Evolutionary conservation across 2,888 invertebrate genomes (phyloP).

Genomic region (Parthenolecanium corni): DNA sequence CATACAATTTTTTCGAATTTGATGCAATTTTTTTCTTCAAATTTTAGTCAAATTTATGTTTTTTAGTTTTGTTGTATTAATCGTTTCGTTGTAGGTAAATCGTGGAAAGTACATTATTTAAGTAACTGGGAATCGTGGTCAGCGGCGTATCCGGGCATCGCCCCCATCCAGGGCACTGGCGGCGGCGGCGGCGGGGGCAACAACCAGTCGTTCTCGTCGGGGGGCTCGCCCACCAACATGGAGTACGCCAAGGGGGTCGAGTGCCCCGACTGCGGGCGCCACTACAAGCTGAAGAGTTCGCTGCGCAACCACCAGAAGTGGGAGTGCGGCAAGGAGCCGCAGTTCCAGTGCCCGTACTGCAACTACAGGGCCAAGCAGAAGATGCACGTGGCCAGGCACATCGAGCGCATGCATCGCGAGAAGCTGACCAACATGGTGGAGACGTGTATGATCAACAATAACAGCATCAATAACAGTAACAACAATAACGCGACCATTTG

Average conservation of each 20-base stretch:
- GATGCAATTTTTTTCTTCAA: slow-evolving; percentile 5
- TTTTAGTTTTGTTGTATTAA: background rate
- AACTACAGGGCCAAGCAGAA: slow-evolving; percentile 74
- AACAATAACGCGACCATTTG: slow-evolving; percentile 26
- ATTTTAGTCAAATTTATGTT: too few species aligned
- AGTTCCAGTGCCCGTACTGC: slow-evolving; percentile 70
- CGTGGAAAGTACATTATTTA: slow-evolving; percentile 30
- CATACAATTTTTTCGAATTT: too few species aligned
- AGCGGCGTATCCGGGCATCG: slow-evolving; percentile 34
- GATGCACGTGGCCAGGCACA: slow-evolving; percentile 71
- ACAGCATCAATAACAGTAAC: slow-evolving; percentile 16
- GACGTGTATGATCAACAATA: slow-evolving; percentile 24
- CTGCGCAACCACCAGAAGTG: slow-evolving; percentile 71
- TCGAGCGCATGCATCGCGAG: slow-evolving; percentile 70
- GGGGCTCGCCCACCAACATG: slow-evolving; percentile 29
- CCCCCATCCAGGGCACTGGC: slow-evolving; percentile 26
- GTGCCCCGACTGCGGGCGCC: slow-evolving; percentile 60
- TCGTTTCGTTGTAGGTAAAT: slow-evolving; percentile 22
- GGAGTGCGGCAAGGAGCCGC: slow-evolving; percentile 76
- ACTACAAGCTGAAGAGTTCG: slow-evolving; percentile 77
- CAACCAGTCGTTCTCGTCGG: slow-evolving; percentile 19
- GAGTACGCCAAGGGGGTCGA: slow-evolving; percentile 34
- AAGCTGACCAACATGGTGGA: slow-evolving; percentile 33
- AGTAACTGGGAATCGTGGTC: slow-evolving; percentile 36
- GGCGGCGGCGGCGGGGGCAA: slow-evolving; percentile 15